Conservation (phyloP, 1,140 invertebrate genomes). For the Ctenoplectra terminalis region DNA sequence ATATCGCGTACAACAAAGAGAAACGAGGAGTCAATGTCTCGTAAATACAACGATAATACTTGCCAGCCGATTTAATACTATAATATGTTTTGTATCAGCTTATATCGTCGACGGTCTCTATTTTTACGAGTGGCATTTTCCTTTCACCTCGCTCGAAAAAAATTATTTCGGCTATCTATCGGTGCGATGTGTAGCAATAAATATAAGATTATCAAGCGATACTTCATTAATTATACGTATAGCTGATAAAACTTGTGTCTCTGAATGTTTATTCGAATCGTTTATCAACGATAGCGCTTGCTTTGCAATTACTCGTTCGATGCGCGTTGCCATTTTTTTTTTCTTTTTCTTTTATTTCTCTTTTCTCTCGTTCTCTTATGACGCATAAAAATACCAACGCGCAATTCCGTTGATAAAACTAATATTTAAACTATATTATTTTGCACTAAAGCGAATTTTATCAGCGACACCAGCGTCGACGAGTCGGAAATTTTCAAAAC, state of each 20-base stretch:
- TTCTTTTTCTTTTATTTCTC: not conserved
- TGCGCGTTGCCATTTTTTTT: not conserved
- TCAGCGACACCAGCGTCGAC: not conserved
- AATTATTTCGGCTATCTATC: not conserved
- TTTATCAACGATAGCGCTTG: not conserved
- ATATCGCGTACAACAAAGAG: not conserved
- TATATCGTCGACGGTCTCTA: not conserved
- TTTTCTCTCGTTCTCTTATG: too few relatives aligned
- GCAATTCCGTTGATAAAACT: not conserved
- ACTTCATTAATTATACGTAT: too few relatives aligned
- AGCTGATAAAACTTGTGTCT: too few relatives aligned
- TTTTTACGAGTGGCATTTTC: not conserved
- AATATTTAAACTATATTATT: not conserved
- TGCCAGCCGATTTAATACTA: not conserved
- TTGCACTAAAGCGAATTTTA: not conserved
- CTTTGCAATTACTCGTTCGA: not conserved
- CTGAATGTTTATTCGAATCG: not conserved
- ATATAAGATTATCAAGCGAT: not conserved
- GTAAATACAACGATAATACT: constrained; percentile 13
- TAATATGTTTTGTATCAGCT: constrained; percentile 1
- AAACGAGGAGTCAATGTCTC: constrained; percentile 8
- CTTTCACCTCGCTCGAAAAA: constrained; percentile 15
- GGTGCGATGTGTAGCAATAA: not conserved
- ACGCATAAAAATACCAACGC: not conserved
- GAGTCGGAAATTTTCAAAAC: constrained; percentile 6